A percentile compares a stretch with the other conserved stretches of the same genome.
These are phyloP conservation scores for Gallirallus australis DNA, from an alignment of 2,797 vertebrate species.

Conservation along the genomic window DNA sequence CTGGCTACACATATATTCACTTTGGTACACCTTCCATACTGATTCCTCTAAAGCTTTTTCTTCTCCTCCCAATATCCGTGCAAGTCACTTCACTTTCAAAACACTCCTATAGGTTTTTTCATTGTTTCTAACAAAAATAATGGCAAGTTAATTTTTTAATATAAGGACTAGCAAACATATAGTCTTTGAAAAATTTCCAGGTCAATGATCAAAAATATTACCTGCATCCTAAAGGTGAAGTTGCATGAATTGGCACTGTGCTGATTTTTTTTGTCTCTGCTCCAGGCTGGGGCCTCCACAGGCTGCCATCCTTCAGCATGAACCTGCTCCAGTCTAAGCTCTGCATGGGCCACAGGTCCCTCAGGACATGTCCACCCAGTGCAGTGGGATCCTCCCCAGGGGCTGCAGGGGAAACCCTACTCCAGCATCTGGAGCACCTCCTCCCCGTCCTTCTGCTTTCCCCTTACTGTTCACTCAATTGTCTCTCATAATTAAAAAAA, in stretches of 20 bases:
- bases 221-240: background rate
- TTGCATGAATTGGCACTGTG: background rate
- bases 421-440: background rate
- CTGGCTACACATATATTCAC: accelerated
- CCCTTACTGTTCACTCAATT: background rate
- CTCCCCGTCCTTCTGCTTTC: accelerated
- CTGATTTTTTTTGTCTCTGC: background rate
- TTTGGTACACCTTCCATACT: background rate
- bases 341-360: background rate
- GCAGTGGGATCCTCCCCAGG: accelerated
- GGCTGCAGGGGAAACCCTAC: background rate
- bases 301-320: background rate
- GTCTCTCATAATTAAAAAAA: background rate
- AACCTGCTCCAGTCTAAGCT: background rate
- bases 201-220: conserved; percentile 3
- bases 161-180: background rate
- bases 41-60: background rate
- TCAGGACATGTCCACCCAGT: background rate
- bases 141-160: background rate
- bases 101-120: background rate
- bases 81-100: background rate
- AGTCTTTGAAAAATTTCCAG: background rate
- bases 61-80: background rate
- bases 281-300: background rate
- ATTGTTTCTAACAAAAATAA: background rate